Conservation (phyloP, 2,888 invertebrate genomes). For the Cephus sareptanus region DNA sequence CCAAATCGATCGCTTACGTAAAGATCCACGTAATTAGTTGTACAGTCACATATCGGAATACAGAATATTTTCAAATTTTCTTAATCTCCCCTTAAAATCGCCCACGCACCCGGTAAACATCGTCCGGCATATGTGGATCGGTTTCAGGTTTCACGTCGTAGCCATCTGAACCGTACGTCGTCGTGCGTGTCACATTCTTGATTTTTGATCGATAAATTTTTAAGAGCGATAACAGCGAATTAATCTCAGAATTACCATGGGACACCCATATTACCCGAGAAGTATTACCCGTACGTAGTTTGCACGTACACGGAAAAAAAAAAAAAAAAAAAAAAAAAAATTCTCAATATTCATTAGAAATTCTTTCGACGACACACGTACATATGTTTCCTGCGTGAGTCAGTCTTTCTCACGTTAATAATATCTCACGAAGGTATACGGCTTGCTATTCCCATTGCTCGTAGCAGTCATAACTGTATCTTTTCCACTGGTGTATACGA, state of each 20-base stretch:
- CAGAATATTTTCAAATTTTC: background rate
- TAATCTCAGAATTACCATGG: background rate
- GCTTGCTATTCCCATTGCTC: slow-evolving; percentile 30
- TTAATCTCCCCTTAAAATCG: slow-evolving; percentile 18
- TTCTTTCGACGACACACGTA: background rate
- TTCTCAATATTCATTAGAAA: background rate
- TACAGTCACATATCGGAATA: background rate
- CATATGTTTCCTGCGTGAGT: slow-evolving; percentile 6
- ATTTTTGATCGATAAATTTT: background rate
- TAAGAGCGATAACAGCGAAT: background rate
- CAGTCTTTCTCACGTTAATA: slow-evolving; percentile 52
- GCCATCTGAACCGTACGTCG: slow-evolving; percentile 15
- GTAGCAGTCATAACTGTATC: slow-evolving; percentile 54
- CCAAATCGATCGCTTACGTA: background rate
- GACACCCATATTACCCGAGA: background rate
- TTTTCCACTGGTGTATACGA: slow-evolving; percentile 30
- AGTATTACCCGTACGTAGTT: background rate
- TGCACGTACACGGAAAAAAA: background rate
- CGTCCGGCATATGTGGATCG: slow-evolving; percentile 27
- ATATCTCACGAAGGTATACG: slow-evolving; percentile 26
- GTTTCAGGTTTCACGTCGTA: slow-evolving; percentile 35
- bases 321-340: background rate
- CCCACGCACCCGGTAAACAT: slow-evolving; percentile 26
- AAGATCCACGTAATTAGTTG: background rate
- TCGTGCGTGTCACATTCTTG: slow-evolving; percentile 19